Percentiles rank a stretch among this genome's conserved stretches.
Evolutionary conservation across 1,140 invertebrate species (phyloP).

Genomic region (Cydia fagiglandana): DNA sequence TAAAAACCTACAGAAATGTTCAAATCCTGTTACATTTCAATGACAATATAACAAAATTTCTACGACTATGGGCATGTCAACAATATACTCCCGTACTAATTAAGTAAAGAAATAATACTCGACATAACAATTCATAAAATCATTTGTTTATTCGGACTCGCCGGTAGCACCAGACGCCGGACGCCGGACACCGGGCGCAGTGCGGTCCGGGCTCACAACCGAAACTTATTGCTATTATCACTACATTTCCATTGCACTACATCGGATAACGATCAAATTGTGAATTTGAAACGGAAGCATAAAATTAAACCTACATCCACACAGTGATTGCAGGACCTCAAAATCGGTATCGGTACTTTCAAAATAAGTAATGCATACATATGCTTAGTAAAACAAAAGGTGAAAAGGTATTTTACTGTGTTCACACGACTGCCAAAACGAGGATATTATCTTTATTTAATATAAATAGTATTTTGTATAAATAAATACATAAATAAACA

Average conservation of each 20-base stretch:
- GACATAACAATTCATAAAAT: slow-evolving; percentile 70
- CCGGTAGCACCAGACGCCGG: slow-evolving; percentile 66
- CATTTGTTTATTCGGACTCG: slow-evolving; percentile 52
- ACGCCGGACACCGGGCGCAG: slow-evolving; percentile 37
- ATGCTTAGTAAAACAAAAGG: background rate
- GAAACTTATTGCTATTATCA: slow-evolving; percentile 77
- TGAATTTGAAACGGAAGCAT: slow-evolving; percentile 50
- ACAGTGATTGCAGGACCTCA: background rate
- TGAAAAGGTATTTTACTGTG: background rate
- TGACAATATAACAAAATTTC: slow-evolving; percentile 69
- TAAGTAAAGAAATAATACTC: slow-evolving; percentile 67
- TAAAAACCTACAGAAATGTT: slow-evolving; percentile 13
- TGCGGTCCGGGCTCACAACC: slow-evolving; percentile 68
- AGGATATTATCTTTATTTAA: too few species aligned
- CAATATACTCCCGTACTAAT: slow-evolving; percentile 62
- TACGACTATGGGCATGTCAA: slow-evolving; percentile 61
- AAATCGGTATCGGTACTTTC: background rate
- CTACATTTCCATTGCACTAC: slow-evolving; percentile 71
- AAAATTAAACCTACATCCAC: slow-evolving; percentile 47
- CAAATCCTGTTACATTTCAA: slow-evolving; percentile 67
- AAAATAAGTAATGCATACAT: background rate
- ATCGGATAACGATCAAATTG: slow-evolving; percentile 57
- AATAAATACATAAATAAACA: too few species aligned
- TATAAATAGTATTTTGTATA: too few species aligned
- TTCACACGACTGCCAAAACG: too few species aligned